phyloP scores from a whole-genome alignment of 2,797 vertebrate species.

The Diplodus sargus region DNA sequence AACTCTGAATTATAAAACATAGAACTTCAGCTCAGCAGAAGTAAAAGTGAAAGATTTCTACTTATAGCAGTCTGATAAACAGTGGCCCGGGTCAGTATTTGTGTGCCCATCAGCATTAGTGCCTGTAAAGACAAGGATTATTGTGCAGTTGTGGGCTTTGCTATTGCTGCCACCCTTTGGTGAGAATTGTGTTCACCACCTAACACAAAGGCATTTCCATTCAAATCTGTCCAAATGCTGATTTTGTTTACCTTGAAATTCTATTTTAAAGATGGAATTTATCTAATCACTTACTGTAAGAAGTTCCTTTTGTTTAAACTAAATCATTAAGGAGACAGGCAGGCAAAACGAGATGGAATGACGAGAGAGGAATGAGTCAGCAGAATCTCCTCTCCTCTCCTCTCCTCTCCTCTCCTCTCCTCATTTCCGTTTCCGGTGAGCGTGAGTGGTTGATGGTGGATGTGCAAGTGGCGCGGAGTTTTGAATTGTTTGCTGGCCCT shows the following conservation, averaged over 20 bases:
- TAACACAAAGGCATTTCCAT: background rate
- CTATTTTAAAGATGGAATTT: slow-evolving; percentile 18
- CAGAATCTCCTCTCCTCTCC: background rate
- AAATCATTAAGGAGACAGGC: slow-evolving; percentile 11
- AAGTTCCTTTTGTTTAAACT: slow-evolving; percentile 8
- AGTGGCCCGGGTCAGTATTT: background rate
- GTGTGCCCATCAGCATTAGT: background rate
- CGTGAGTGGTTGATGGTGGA: too few relatives aligned
- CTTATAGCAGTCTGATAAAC: background rate
- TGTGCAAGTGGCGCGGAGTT: too few relatives aligned
- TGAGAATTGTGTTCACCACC: background rate
- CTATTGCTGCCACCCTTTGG: slow-evolving; percentile 57
- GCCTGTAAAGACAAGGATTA: too few relatives aligned
- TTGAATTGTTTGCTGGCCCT: too few relatives aligned
- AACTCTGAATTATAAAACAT: background rate
- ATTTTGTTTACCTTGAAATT: slow-evolving; percentile 29
- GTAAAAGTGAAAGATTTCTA: background rate
- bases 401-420: too few relatives aligned
- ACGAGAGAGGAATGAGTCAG: slow-evolving; percentile 49
- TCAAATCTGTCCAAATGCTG: background rate
- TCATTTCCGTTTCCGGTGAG: too few relatives aligned
- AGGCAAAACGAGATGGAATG: slow-evolving; percentile 17
- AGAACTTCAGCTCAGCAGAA: background rate
- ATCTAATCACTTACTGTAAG: slow-evolving; percentile 8
- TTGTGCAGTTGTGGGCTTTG: slow-evolving; percentile 16